Base-by-base conservation (phyloP, 2,888 invertebrate species). In the Dryomyza anilis region DNA sequence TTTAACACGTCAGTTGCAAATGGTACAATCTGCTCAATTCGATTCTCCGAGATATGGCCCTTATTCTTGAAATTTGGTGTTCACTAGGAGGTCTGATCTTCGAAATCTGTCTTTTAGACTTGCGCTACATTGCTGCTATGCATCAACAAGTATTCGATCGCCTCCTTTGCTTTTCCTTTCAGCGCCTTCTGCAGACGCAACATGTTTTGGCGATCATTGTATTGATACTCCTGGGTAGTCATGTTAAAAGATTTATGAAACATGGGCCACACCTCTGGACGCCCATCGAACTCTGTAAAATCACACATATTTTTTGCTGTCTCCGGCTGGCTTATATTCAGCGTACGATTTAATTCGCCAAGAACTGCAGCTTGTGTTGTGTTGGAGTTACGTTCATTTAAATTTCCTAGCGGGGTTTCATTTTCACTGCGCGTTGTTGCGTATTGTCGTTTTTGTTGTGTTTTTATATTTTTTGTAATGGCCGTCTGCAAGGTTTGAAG, bases 121-220 rank as follows among this genome's bases (percentile, higher is more conserved):
- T 8, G 62, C 6, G 23, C 4, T 2, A 62, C 55, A 16, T 62
- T 55, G 1, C 45, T 43, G 46, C 62, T 45, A 19, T 62, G 62
- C 16, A 55, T 62, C 10, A 62, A 33, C 12, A 62, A 39, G n/a
- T 56, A 48, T 48, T 63, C 63, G 5, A 63, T 55, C 2, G 43
- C 46, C 16, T 63, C 55, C 10, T 29, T 53, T 7, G 45, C 62
- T 33, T 46, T 43, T 4, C 46, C 62, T 14, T 62, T 55, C 3
- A 62, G 2, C 12, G 62, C 62, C 30, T 63, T 55, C 16, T 63
- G 46, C 12, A 63, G 21, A 2, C 62, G 53, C 29, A 55, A 12
- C 53, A 56, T 46, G 33, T 63, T 63, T 33, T 56, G 63, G 16
- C 48, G 45, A 14, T 63, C 63, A 6, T n/a, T 53, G 16, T 61